Base-by-base conservation (phyloP, 2,888 invertebrate species). In the Agrotis ipsilon region DNA sequence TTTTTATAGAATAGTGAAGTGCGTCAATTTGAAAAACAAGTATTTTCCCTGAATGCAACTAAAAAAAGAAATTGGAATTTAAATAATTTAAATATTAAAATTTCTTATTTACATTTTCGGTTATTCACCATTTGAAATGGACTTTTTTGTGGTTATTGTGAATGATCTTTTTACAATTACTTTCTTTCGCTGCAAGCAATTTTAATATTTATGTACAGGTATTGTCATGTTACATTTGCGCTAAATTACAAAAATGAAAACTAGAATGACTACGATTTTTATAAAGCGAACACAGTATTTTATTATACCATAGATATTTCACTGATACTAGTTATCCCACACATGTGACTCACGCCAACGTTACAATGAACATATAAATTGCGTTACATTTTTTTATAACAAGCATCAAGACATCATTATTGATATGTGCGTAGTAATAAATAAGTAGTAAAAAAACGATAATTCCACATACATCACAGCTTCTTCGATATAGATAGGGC, bases 21-120 rank as follows among this genome's bases (percentile, higher is more conserved):
- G 4, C 13, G n/a, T 14, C 32, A n/a, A 55, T n/a, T n/a, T 32
- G 32, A 32, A 55, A 55, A 55, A 55, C 55, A n/a, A 32, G 13
- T 19, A 19, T 7, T 32, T 32, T n/a, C 27, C 13, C 32, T 32
- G 1, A 32, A n/a, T 6, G 27, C 66, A 55, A 19, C 11, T 48
- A 16, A 11, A 70, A 69, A 32, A 75, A 72, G 63, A 13, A n/a
- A 57, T 61, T 32, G 32, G 52, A 27, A 79, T 59, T 61, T 57
- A 57, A 71, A 85, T 71, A 75, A 77, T 59, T 80, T 57, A 72
- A 74, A 64, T 64, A 65, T 67, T 69, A 75, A 45, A 69, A 48
- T 60, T 48, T 75, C 21, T 13, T 83, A 79, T 75, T 73, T 83
- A 81, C 81, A 83, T 24, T 70, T 58, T 16, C 27, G 59, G 52